Evolutionary conservation across 1,140 invertebrate species (phyloP), one percentile per base, ranked within the genome.

Genomic region (Procambarus clarkii): DNA sequence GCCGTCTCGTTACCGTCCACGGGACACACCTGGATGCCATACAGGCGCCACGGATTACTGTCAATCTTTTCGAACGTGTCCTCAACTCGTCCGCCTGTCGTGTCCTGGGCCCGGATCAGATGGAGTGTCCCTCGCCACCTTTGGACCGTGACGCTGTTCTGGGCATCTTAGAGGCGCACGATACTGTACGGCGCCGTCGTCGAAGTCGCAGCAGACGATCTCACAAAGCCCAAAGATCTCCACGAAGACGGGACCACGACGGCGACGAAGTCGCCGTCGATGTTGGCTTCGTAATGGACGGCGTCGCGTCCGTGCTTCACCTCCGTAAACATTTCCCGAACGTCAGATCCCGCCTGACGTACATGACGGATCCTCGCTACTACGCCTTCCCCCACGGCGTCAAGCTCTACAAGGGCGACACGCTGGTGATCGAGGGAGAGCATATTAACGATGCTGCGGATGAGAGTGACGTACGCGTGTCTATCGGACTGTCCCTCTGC

Each of bases 201-300:
- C 98, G 94, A 97, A 98, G 0, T 98, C 98, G 93, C 98, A 98
- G 45, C 96, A 97, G 9, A 96, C 98, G 21, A 96, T 97, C 94
- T 93, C 94, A 71, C 95, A 95, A 92, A 91, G 93, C 77, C 48
- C 79, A 60, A 81, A 69, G 91, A 24, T 83, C 60, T 21, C 82
- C 69, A 54, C 82, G 88, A 21, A 79, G 91, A 69, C 90, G 89
- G 93, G 95, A 95, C 71, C 94, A 97, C 88, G 88, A 81, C 81
- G 93, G 93, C n/a, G 94, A 94, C 81, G 94, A 93, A 83, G 93
- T 95, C 34, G 93, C 92, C 44, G 92, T 95, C 2, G 94, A 95
- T 93, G 96, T 99, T 88, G 98, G 97, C 21, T 99, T 99, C 94
- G 95, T 98, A 7, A 99, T 99, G 98, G 99, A 99, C 93, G 97